Evolutionary conservation across 2,888 invertebrate species (phyloP).

Genomic region (Ochropacha duplaris): DNA sequence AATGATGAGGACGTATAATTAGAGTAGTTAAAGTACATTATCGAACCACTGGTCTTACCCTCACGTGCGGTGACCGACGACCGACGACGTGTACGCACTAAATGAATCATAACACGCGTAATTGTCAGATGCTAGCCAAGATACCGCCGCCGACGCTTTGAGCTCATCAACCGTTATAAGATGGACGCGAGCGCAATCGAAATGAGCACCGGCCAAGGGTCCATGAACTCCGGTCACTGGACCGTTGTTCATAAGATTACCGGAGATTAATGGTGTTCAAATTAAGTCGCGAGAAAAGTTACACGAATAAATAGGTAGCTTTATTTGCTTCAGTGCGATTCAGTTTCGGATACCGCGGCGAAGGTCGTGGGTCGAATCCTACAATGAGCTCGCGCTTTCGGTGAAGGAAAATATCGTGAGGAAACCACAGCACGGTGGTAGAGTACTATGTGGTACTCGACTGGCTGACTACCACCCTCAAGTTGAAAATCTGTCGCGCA

Average conservation of each 20-base stretch:
- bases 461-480: too few species aligned
- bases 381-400: too few species aligned
- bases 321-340: not conserved
- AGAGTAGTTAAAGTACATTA: not conserved
- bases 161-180: slow-evolving; percentile 1
- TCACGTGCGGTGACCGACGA: slow-evolving; percentile 2
- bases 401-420: too few species aligned
- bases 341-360: too few species aligned
- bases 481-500: too few species aligned
- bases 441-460: too few species aligned
- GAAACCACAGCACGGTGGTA: too few species aligned
- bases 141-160: not conserved
- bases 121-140: slow-evolving; percentile 23
- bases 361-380: too few species aligned
- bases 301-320: not conserved
- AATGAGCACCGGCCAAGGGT: slow-evolving; percentile 1
- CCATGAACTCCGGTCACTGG: not conserved
- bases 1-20: too few species aligned
- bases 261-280: not conserved
- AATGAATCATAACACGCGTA: slow-evolving; percentile 31
- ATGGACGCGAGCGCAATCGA: slow-evolving; percentile 3
- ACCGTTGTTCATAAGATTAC: not conserved
- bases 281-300: not conserved
- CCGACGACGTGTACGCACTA: slow-evolving; percentile 17
- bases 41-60: not conserved